Evolutionary conservation across 2,797 vertebrate species (phyloP), one percentile per base, ranked within the genome.

Genomic region (Takifugu ocellatus): DNA sequence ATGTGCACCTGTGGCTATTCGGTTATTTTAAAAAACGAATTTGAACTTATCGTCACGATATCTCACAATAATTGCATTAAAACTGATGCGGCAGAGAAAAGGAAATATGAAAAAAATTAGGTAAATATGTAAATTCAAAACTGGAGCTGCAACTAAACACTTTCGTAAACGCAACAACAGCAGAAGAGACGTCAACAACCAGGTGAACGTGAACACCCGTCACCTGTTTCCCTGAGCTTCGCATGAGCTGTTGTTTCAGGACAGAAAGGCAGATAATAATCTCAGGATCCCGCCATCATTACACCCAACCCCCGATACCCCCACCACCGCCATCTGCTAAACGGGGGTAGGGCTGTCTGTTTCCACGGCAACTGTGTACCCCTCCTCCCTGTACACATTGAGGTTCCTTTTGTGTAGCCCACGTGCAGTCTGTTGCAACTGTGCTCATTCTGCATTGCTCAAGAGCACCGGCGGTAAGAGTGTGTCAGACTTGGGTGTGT

Each of bases 311-410:
- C 84, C 83, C 80, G 72, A 86, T 60, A 80, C 61, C 81, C 79
- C 64, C 75, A 77, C 78, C 77, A 74, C 77, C 68, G 84, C 89
- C 89, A 91, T 91, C 90, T 91, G 91, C 74, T 86, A 51, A 25
- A 21, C 31, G 76, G 81, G 77, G 83, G 84, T 76, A 78, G 84
- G 84, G 79, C 81, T 50, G 78, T 86, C 81, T 82, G 85, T 91
- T 88, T 90, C 88, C 78, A 90, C 86, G 72, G 85, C n/a, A 83
- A 91, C 82, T 2, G 47, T 8, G 54, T 78, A 63, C 85, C 86
- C 85, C 83, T 81, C 79, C 84, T 79, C 78, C 78, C 60, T 42
- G 51, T 48, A 71, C 62, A 66, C 74, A 24, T 43, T 50, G 56
- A 69, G 79, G 59, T 63, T 76, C 75, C 83, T 78, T 79, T 89